Evolutionary conservation across 2,888 invertebrate genomes (phyloP), one percentile per base, ranked within the genome.

Genomic region (Cheilosia scutellata): DNA sequence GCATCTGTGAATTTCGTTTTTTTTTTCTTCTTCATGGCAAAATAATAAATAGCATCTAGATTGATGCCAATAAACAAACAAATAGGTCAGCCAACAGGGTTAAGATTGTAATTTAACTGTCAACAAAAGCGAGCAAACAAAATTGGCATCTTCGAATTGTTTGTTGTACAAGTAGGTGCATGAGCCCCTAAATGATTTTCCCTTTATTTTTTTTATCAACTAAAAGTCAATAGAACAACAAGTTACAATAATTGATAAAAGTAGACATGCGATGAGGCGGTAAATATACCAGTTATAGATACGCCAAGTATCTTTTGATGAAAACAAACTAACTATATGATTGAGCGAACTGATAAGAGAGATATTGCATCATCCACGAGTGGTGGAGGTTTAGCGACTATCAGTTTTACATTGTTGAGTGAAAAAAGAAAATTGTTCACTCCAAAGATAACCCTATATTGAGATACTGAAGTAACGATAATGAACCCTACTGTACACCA

Each of bases 51-150:
- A 79, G 79, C 53, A 86, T 80, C 55, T 80, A 82, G 82, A 87
- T 82, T 87, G 87, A 82, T 87, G 87, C 82, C 82, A 87, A 87
- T 87, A 87, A 76, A 87, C 68, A 87, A 82, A 82, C 77, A 87
- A 87, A 82, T 87, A 62, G 82, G 87, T 87, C 87, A 87, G 82
- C 82, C 87, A 87, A 87, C 74, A 82, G 87, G 87, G 82, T 82
- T 87, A 82, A 77, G 86, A 86, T 82, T 82, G 86, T 86, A 82
- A 82, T 86, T 84, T 53, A 77, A 86, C 82, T 86, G 86, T 82
- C 86, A 77, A 62, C 76, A 72, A 20, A 71, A 62, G 49, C 29
- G 57, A 58, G 27, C 49, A 62, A 76, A 51, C 44, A 25, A 53
- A 74, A 62, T 65, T 82, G 75, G 62, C 74, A 74, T 66, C 66